A percentile compares a stretch with the other conserved stretches of the same genome.
Evolutionary conservation across 1,140 invertebrate species (phyloP).

Genomic region (Rhizoglyphus robini): DNA sequence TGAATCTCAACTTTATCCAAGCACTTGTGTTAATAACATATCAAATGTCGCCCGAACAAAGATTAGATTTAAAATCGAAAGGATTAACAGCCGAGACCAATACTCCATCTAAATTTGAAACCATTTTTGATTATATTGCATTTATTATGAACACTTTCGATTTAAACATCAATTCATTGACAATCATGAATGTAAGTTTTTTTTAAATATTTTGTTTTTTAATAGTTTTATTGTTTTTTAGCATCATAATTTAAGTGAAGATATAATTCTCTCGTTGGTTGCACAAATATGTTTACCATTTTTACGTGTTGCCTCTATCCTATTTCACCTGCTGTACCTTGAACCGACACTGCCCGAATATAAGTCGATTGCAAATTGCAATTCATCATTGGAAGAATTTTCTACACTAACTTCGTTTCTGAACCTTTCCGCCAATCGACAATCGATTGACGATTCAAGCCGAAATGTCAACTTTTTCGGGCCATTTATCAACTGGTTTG

Average conservation of each 20-base stretch:
- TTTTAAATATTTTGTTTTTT: neutral
- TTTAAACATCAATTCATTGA: neutral
- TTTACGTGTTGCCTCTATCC: slow-evolving; percentile 60
- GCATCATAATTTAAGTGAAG: neutral
- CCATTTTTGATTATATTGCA: slow-evolving; percentile 13
- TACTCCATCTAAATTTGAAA: neutral
- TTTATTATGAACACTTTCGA: slow-evolving; percentile 9
- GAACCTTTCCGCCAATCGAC: neutral
- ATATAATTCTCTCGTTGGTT: slow-evolving; percentile 32
- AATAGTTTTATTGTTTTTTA: neutral
- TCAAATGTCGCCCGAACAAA: slow-evolving; percentile 41
- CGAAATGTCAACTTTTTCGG: neutral
- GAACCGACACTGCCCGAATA: slow-evolving; percentile 32
- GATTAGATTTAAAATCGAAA: slow-evolving; percentile 36
- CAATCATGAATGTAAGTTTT: neutral
- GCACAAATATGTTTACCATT: slow-evolving; percentile 66
- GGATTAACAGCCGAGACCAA: neutral
- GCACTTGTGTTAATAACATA: slow-evolving; percentile 55
- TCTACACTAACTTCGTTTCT: neutral
- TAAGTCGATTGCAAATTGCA: neutral
- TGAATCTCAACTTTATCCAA: slow-evolving; percentile 78
- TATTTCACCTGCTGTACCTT: slow-evolving; percentile 71
- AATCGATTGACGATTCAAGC: neutral
- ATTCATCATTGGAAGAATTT: slow-evolving; percentile 20
- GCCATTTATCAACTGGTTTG: slow-evolving; percentile 28